These are phyloP conservation scores for Poeciliopsis prolifica DNA, from an alignment of 2,113 vertebrate species.

Conservation along the genomic window DNA sequence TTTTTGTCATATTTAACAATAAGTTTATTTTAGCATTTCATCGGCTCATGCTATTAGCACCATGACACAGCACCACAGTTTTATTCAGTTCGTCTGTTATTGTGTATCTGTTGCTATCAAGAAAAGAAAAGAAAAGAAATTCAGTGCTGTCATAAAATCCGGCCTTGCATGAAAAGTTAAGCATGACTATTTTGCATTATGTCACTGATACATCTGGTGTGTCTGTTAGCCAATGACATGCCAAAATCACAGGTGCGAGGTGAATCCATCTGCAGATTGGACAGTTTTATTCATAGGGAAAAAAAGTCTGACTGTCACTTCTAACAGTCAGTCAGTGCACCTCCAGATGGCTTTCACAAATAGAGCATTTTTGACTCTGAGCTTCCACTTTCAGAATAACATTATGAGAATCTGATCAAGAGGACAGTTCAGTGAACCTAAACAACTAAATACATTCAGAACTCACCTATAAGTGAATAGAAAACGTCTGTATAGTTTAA, in stretches of 20 bases:
- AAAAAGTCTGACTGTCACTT: constrained; percentile 31
- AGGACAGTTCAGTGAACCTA: neutral
- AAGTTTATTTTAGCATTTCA: neutral
- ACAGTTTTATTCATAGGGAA: constrained; percentile 41
- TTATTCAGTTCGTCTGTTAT: no score
- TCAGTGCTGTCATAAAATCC: neutral
- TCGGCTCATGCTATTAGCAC: no score
- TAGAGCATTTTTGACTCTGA: constrained; percentile 34
- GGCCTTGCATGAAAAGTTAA: constrained; percentile 11
- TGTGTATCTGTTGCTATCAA: no score
- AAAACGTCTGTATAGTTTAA: neutral
- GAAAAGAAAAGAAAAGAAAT: neutral
- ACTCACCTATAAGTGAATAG: neutral
- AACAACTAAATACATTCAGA: neutral
- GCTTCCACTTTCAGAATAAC: constrained; percentile 22
- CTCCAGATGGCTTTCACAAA: constrained; percentile 46
- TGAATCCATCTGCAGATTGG: constrained; percentile 31
- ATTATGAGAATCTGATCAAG: constrained; percentile 13
- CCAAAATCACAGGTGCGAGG: constrained; percentile 48
- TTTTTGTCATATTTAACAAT: neutral
- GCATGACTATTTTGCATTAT: constrained; percentile 54
- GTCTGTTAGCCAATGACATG: constrained; percentile 38
- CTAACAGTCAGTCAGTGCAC: constrained; percentile 35
- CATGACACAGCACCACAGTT: no score
- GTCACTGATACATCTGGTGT: constrained; percentile 44